Percentiles rank a stretch among this genome's conserved stretches.
phyloP scores from a whole-genome alignment of 2,113 vertebrate species.

The Penelope pileata region DNA sequence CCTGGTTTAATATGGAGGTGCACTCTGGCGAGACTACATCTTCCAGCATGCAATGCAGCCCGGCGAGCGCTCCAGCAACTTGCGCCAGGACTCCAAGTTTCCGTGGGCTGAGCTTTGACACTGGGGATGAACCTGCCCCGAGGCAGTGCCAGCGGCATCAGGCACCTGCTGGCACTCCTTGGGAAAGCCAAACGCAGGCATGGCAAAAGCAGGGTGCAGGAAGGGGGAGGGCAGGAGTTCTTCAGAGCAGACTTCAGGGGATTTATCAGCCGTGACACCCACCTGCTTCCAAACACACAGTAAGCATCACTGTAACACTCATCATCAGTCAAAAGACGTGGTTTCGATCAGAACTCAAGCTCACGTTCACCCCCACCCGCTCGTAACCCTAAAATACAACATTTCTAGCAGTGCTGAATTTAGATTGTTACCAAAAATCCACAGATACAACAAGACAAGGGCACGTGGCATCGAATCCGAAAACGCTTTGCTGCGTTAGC shows the following conservation, averaged over 20 bases:
- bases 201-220: neutral
- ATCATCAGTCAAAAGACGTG: neutral
- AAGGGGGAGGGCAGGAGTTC: neutral
- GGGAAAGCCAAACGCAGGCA: neutral
- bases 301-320: neutral
- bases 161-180: neutral
- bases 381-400: neutral
- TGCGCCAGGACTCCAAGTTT: neutral
- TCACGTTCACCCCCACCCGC: neutral
- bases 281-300: neutral
- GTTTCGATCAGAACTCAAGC: neutral
- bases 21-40: constrained; percentile 44
- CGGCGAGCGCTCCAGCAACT: neutral
- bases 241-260: neutral
- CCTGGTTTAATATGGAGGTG: constrained; percentile 60
- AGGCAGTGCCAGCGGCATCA: fast-evolving
- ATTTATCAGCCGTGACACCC: neutral
- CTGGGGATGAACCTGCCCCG: constrained; percentile 6
- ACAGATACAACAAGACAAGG: neutral
- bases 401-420: neutral
- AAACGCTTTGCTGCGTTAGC: neutral
- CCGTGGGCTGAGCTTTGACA: neutral
- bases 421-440: neutral
- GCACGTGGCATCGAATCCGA: fast-evolving
- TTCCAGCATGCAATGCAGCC: constrained; percentile 50